Evolutionary conservation across 2,797 vertebrate species (phyloP).

Genomic region (Rhabdomys pumilio): DNA sequence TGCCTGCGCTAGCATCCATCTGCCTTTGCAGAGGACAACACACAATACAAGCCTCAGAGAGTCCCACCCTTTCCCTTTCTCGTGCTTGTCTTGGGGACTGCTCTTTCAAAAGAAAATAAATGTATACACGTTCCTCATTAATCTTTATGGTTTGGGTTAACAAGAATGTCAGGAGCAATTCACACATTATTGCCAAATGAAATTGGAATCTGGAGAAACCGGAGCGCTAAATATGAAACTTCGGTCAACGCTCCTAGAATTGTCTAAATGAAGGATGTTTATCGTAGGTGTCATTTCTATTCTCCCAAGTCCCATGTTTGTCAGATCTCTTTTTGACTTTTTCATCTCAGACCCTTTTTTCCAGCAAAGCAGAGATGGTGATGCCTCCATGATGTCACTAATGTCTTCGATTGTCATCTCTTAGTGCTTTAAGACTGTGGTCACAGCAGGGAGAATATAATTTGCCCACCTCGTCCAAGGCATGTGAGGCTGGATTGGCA

Average conservation of each 20-base stretch:
- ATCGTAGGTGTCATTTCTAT: background rate
- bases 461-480: constrained; percentile 36
- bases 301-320: background rate
- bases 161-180: background rate
- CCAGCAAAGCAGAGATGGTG: background rate
- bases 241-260: background rate
- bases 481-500: constrained; percentile 51
- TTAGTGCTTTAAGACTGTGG: background rate
- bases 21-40: constrained; percentile 29
- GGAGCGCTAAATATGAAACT: constrained; percentile 25
- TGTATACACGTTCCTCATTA: constrained; percentile 65
- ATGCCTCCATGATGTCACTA: background rate
- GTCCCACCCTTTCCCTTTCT: background rate
- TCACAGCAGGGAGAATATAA: constrained; percentile 45
- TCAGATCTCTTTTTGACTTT: background rate
- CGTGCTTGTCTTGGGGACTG: constrained; percentile 30
- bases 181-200: background rate
- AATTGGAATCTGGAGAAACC: background rate
- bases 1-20: constrained; percentile 13
- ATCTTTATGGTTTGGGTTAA: background rate
- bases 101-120: background rate
- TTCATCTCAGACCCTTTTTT: background rate
- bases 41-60: background rate
- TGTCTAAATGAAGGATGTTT: background rate
- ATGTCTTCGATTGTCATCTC: background rate